Percentiles rank a stretch among this genome's conserved stretches.
phyloP scores from a whole-genome alignment of 2,888 invertebrate species.

The Amphipyra tragopoginis region DNA sequence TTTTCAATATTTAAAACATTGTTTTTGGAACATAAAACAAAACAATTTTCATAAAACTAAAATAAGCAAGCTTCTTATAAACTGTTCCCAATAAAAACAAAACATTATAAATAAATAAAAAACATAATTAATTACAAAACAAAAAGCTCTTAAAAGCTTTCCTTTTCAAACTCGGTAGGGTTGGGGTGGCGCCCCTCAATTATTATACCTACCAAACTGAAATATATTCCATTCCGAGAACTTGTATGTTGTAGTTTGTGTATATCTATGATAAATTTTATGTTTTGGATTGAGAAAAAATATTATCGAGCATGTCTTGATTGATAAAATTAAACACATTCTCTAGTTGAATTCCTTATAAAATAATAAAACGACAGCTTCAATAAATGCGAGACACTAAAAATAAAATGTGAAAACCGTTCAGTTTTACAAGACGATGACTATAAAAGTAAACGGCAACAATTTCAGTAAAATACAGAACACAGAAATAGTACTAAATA shows the following conservation, averaged over 20 bases:
- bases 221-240: constrained; percentile 78
- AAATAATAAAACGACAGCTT: constrained; percentile 47
- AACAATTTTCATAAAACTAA: background rate
- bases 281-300: constrained; percentile 23
- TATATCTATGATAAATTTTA: constrained; percentile 37
- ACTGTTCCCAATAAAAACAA: constrained; percentile 43
- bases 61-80: constrained; percentile 17
- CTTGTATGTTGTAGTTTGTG: constrained; percentile 63
- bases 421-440: constrained; percentile 56
- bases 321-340: constrained; percentile 26
- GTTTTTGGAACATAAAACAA: too few species aligned
- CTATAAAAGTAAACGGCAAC: constrained; percentile 56
- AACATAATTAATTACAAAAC: constrained; percentile 87
- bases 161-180: constrained; percentile 83
- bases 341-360: constrained; percentile 31
- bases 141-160: constrained; percentile 89
- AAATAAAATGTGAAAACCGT: constrained; percentile 54
- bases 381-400: constrained; percentile 46
- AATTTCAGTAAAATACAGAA: constrained; percentile 53
- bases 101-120: constrained; percentile 75
- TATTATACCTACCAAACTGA: constrained; percentile 82
- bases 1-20: too few species aligned
- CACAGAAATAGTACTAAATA: constrained; percentile 51
- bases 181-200: constrained; percentile 86
- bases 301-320: constrained; percentile 8